A percentile compares a stretch with the other conserved stretches of the same genome.
phyloP scores from a whole-genome alignment of 1,140 invertebrate genomes.

The Monochamus saltuarius region DNA sequence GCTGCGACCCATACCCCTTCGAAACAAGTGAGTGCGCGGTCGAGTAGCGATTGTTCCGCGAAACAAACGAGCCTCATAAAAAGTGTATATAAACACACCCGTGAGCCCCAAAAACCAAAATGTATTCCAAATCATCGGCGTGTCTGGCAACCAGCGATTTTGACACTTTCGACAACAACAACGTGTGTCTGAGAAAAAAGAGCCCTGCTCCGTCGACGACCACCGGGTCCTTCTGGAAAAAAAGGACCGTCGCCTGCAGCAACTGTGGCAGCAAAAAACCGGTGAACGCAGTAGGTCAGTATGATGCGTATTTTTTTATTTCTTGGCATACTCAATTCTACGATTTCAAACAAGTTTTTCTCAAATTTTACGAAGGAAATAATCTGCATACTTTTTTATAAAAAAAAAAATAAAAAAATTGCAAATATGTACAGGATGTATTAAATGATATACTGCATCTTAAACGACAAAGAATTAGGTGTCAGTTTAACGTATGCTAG shows the following conservation, averaged over 20 bases:
- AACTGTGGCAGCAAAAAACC: constrained; percentile 16
- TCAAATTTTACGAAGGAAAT: no score
- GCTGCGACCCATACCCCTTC: no score
- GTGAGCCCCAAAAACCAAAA: neutral
- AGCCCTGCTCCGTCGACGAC: neutral
- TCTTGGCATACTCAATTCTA: no score
- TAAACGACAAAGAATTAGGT: no score
- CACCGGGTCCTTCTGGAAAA: constrained; percentile 4
- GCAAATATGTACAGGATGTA: no score
- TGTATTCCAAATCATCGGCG: constrained; percentile 21
- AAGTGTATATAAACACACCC: neutral
- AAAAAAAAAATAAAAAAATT: no score
- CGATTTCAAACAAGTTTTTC: no score
- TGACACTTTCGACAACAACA: constrained; percentile 25
- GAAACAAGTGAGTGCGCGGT: no score
- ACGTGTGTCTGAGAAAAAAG: constrained; percentile 15
- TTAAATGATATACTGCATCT: no score
- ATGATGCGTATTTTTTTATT: no score
- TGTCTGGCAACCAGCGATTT: neutral
- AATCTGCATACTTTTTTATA: no score
- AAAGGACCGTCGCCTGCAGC: constrained; percentile 22
- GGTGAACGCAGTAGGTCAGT: constrained; percentile 23
- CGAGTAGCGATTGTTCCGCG: neutral
- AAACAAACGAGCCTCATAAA: constrained; percentile 1
- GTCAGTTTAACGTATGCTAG: no score